These are phyloP conservation scores for Plagodis pulveraria DNA, from an alignment of 2,888 invertebrate species.

Conservation along the genomic window DNA sequence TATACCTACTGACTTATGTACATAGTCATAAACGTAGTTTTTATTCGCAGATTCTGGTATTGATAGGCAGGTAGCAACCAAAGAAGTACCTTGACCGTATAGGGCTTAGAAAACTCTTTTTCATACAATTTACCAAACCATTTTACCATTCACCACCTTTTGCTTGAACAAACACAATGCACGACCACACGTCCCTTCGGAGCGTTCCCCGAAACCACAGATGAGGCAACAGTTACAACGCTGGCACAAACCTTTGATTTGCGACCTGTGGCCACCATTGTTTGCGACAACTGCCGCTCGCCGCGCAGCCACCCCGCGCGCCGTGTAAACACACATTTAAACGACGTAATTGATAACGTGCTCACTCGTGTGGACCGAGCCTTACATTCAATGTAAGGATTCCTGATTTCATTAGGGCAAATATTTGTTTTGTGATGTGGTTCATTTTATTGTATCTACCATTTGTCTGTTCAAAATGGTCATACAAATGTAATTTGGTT, in stretches of 20 bases:
- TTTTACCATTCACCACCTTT: no score
- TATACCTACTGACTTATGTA: no score
- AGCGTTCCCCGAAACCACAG: neutral
- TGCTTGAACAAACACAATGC: neutral
- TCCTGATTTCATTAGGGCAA: slow-evolving; percentile 10
- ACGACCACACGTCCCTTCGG: neutral
- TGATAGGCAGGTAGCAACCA: no score
- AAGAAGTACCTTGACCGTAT: no score
- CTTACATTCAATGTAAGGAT: slow-evolving; percentile 22
- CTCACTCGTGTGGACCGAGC: slow-evolving; percentile 19
- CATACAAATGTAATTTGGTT: no score
- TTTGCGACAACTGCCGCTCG: slow-evolving; percentile 9
- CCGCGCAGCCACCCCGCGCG: neutral
- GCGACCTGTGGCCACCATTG: slow-evolving; percentile 9
- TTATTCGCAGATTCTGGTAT: no score
- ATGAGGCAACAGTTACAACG: neutral
- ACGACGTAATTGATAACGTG: slow-evolving; percentile 31
- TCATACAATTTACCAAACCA: no score
- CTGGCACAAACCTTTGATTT: slow-evolving; percentile 10
- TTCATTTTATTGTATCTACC: neutral
- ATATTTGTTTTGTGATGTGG: neutral
- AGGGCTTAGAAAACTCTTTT: no score
- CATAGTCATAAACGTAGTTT: no score
- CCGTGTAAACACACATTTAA: slow-evolving; percentile 19
- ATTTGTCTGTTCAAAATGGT: no score